Conservation (phyloP, 2,113 vertebrate species). For the Toxotes chatareus region DNA sequence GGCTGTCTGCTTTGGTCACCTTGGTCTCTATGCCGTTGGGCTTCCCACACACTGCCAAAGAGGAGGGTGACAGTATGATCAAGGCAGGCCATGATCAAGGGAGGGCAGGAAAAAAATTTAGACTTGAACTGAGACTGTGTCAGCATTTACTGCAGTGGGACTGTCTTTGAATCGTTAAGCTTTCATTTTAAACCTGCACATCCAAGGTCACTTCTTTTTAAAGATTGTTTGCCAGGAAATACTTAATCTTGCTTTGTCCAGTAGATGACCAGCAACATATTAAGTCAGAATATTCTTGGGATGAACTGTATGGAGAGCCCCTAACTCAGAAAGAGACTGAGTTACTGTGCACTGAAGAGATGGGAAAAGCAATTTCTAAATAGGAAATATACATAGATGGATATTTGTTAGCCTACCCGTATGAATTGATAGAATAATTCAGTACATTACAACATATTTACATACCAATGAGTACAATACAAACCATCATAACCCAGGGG, state of each 20-base stretch:
- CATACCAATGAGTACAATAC: slow-evolving; percentile 69
- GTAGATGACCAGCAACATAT: too few relatives aligned
- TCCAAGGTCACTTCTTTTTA: slow-evolving; percentile 12
- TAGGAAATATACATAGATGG: too few relatives aligned
- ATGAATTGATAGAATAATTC: slow-evolving; percentile 70
- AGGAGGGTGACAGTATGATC: slow-evolving; percentile 62
- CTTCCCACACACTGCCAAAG: slow-evolving; percentile 93
- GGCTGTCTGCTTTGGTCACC: slow-evolving; percentile 81
- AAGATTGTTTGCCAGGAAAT: slow-evolving; percentile 12
- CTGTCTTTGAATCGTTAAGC: slow-evolving; percentile 3
- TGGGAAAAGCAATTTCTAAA: too few relatives aligned
- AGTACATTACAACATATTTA: slow-evolving; percentile 80
- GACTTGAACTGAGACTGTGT: slow-evolving; percentile 46
- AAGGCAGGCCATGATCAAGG: slow-evolving; percentile 44
- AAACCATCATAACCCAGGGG: slow-evolving; percentile 55
- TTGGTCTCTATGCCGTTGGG: slow-evolving; percentile 74
- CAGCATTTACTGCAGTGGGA: slow-evolving; percentile 36
- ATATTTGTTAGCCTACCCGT: too few relatives aligned
- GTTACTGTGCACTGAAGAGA: too few relatives aligned
- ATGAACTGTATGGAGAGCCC: too few relatives aligned
- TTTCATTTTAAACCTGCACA: slow-evolving; percentile 3
- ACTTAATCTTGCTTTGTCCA: too few relatives aligned
- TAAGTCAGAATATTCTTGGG: too few relatives aligned
- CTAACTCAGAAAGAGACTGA: too few relatives aligned
- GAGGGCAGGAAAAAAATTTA: slow-evolving; percentile 3